These are phyloP conservation scores for Griposia aprilina DNA, from an alignment of 2,888 invertebrate genomes.

Conservation along the genomic window DNA sequence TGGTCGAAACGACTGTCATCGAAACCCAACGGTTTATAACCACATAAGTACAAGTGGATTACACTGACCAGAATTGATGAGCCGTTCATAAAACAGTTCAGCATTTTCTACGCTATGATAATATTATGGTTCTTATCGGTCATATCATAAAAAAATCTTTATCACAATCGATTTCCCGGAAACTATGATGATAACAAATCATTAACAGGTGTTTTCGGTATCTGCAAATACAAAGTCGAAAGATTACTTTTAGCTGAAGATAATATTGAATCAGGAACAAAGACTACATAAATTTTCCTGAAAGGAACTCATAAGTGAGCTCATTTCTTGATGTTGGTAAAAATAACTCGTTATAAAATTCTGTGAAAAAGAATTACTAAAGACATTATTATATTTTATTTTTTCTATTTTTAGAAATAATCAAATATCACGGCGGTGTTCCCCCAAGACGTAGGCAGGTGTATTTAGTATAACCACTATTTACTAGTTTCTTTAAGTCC, in stretches of 20 bases:
- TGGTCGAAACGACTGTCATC: not conserved
- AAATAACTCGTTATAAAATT: not conserved
- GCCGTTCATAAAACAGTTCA: not conserved
- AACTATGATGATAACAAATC: constrained; percentile 11
- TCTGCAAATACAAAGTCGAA: constrained; percentile 25
- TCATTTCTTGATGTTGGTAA: not conserved
- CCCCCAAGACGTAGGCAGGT: not conserved
- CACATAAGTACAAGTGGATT: not conserved
- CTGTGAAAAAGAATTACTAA: not conserved
- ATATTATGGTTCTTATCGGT: constrained; percentile 18
- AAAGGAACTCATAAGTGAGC: not conserved
- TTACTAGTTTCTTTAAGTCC: too few relatives aligned
- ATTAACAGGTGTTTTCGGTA: constrained; percentile 8
- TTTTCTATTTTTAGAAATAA: not conserved
- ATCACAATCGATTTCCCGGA: constrained; percentile 12
- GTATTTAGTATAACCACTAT: not conserved
- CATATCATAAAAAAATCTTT: not conserved
- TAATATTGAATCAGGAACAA: constrained; percentile 8
- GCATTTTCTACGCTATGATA: constrained; percentile 1
- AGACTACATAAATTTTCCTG: not conserved
- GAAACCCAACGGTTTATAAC: not conserved
- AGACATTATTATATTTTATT: not conserved
- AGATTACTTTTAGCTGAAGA: constrained; percentile 5
- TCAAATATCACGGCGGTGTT: not conserved
- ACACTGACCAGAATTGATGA: not conserved